phyloP scores from a whole-genome alignment of 2,888 invertebrate genomes.

The Miltochrista miniata region DNA sequence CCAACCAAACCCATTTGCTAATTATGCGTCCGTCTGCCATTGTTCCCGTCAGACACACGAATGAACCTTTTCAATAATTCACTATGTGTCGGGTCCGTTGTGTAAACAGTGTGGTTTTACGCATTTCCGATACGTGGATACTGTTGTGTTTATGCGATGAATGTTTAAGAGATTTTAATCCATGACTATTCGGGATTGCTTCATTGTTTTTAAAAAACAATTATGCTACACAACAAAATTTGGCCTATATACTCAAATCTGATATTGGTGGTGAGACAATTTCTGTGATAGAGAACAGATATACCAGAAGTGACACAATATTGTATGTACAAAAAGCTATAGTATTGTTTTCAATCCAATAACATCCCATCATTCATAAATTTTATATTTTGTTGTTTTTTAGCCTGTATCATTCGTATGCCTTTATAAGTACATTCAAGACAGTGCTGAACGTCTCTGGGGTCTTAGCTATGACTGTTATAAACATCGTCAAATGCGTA shows the following conservation, averaged over 20 bases:
- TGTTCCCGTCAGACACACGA: conserved; percentile 34
- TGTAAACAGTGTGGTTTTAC: conserved; percentile 35
- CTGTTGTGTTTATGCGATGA: conserved; percentile 9
- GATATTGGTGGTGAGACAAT: no score
- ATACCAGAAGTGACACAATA: no score
- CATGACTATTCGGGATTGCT: conserved; percentile 2
- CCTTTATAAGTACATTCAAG: no score
- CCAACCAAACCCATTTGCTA: conserved; percentile 49
- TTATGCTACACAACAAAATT: not conserved
- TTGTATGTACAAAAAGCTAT: no score
- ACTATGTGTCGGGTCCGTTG: conserved; percentile 24
- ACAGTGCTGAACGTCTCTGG: no score
- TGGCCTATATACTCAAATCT: not conserved
- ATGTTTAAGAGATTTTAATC: conserved; percentile 13
- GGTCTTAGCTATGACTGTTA: no score
- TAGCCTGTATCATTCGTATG: no score
- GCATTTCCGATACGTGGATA: conserved; percentile 6
- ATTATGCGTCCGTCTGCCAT: conserved; percentile 40
- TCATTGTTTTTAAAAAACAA: not conserved
- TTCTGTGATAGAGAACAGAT: no score
- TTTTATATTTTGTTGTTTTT: no score
- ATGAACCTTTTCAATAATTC: conserved; percentile 41
- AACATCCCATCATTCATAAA: no score
- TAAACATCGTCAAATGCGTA: no score
- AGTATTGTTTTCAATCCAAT: no score